phyloP scores from a whole-genome alignment of 2,113 vertebrate genomes.

The Naja naja region DNA sequence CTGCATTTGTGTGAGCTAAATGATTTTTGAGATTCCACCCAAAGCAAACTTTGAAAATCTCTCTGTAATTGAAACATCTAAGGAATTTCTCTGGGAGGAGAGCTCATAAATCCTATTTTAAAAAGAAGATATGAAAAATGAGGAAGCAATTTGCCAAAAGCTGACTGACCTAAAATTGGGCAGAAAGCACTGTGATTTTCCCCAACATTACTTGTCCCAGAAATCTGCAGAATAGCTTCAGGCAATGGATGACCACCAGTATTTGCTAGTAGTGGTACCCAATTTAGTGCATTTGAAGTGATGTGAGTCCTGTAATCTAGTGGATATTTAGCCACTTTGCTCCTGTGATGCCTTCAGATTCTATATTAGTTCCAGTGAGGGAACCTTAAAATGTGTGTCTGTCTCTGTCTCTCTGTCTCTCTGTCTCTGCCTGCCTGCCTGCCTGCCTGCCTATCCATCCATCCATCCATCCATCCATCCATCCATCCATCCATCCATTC shows the following conservation, averaged over 20 bases:
- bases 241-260: neutral
- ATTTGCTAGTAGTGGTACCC: neutral
- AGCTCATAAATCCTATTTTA: neutral
- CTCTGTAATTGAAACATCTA: neutral
- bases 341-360: neutral
- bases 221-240: neutral
- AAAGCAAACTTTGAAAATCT: neutral
- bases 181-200: neutral
- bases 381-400: neutral
- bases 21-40: neutral
- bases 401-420: too few relatives aligned
- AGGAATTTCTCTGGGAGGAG: neutral
- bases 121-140: neutral
- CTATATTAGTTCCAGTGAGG: neutral
- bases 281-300: neutral
- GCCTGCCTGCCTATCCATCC: too few relatives aligned
- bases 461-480: too few relatives aligned
- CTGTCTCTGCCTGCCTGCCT: too few relatives aligned
- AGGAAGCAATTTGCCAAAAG: neutral
- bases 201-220: neutral
- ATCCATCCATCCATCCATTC: too few relatives aligned
- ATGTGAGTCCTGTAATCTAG: neutral
- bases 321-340: neutral
- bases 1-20: too few relatives aligned
- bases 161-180: neutral